phyloP scores from a whole-genome alignment of 2,888 invertebrate species.

The Napeogenes sylphis region DNA sequence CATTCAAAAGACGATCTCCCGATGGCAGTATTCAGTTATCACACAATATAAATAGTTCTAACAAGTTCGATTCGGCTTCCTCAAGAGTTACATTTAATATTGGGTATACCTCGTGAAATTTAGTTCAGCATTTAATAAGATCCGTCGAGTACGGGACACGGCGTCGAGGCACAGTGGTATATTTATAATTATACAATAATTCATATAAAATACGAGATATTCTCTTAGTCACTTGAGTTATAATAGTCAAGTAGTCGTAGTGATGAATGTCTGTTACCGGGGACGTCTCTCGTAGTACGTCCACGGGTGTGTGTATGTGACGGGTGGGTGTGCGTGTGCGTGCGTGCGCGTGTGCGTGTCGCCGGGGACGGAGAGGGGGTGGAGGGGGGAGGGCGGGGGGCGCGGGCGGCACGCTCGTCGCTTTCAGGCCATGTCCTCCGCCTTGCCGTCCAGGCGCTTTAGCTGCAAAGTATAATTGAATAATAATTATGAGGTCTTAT shows the following conservation, averaged over 20 bases:
- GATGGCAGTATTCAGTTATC: no score
- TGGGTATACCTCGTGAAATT: no score
- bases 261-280: no score
- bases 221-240: no score
- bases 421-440: constrained; percentile 68
- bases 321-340: background rate
- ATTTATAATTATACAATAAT: background rate
- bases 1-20: no score
- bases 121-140: no score
- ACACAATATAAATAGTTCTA: no score
- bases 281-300: no score
- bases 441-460: constrained; percentile 68
- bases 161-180: background rate
- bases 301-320: background rate
- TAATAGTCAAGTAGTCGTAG: no score
- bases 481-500: constrained; percentile 1
- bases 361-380: constrained; percentile 35
- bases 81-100: no score
- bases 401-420: constrained; percentile 23
- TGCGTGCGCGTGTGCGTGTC: constrained; percentile 28
- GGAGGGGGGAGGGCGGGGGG: constrained; percentile 27
- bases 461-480: constrained; percentile 46
- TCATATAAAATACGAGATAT: background rate
- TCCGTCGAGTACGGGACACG: background rate
- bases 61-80: no score